Evolutionary conservation across 2,113 vertebrate species (phyloP), one percentile per base, ranked within the genome.

Genomic region (Perognathus longimembris): DNA sequence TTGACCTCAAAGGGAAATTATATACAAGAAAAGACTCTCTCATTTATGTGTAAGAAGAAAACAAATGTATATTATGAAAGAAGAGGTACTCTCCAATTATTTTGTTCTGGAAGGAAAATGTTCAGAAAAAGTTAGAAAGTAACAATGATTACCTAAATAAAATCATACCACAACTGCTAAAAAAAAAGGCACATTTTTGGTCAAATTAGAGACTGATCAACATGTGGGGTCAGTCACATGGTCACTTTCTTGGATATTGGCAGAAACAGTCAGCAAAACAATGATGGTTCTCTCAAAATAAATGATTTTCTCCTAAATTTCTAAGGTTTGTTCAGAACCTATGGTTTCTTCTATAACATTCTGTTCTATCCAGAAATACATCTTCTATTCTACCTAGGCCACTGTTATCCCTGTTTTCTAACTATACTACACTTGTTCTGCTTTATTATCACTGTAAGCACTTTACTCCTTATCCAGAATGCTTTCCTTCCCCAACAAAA

Each of bases 11-110:
- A 94, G 69, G 67, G 22, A 94, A 92, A 92, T 85, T 12, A 74
- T 75, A 74, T 20, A 45, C 57, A 66, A 69, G 40, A 38, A 81
- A 91, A 74, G 87, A 34, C 9, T 36, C 71, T 86, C 78, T 85
- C n/a, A 32, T 70, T 93, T 96, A 38, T 73, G 88, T 88, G 79
- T 92, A 45, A 26, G 63, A 90, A 88, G 54, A 92, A 96, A 95
- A 92, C 61, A 95, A 92, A 94, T 76, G 26, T 80, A 75, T 95
- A 94, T 20, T n/a, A 82, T 73, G 54, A 61, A 94, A 94, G 10
- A 78, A 92, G 76, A 86, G 61, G 61, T 82, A 30, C 8, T n/a
- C 36, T 45, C 10, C 22, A 91, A 69, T 92, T 93, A 83, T 90
- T 89, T 95, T 92, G 54, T 81, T 89, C 64, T 64, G 57, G 63